phyloP scores from a whole-genome alignment of 2,888 invertebrate species.

The Hirtodrosophila confusa region DNA sequence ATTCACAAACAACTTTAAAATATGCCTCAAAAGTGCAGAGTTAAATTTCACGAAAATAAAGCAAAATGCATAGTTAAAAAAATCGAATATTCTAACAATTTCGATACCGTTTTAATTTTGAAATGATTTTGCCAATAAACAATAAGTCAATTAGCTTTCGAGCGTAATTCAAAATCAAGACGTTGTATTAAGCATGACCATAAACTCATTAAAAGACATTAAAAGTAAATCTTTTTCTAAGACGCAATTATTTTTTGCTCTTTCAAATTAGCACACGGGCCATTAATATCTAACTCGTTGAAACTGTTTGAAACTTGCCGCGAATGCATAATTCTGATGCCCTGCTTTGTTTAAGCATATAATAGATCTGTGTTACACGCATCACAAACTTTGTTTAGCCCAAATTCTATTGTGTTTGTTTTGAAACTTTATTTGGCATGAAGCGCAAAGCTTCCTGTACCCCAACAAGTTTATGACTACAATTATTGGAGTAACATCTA shows the following conservation, averaged over 20 bases:
- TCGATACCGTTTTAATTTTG: too few species aligned
- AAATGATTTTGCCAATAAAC: too few species aligned
- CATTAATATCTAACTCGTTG: slow-evolving; percentile 5
- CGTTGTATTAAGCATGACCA: too few species aligned
- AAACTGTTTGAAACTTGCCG: slow-evolving; percentile 35
- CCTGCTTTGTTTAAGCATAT: slow-evolving; percentile 32
- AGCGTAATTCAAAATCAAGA: too few species aligned
- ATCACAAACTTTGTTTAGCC: slow-evolving; percentile 45
- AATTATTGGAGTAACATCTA: slow-evolving; percentile 19
- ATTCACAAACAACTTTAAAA: too few species aligned
- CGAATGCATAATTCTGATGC: slow-evolving; percentile 18
- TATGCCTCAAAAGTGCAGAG: too few species aligned
- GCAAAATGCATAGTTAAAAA: too few species aligned
- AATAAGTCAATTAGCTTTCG: too few species aligned
- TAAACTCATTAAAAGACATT: background rate
- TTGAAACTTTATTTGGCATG: slow-evolving; percentile 61
- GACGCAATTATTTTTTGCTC: slow-evolving; percentile 8
- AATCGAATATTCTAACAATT: too few species aligned
- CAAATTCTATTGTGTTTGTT: slow-evolving; percentile 24
- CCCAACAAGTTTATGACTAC: slow-evolving; percentile 37
- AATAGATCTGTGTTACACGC: slow-evolving; percentile 63
- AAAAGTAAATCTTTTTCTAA: background rate
- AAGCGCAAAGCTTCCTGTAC: slow-evolving; percentile 62
- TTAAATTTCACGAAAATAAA: too few species aligned
- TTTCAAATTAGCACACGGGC: background rate